Evolutionary conservation across 2,888 invertebrate species (phyloP), one percentile per base, ranked within the genome.

Genomic region (Tinea pellionella): DNA sequence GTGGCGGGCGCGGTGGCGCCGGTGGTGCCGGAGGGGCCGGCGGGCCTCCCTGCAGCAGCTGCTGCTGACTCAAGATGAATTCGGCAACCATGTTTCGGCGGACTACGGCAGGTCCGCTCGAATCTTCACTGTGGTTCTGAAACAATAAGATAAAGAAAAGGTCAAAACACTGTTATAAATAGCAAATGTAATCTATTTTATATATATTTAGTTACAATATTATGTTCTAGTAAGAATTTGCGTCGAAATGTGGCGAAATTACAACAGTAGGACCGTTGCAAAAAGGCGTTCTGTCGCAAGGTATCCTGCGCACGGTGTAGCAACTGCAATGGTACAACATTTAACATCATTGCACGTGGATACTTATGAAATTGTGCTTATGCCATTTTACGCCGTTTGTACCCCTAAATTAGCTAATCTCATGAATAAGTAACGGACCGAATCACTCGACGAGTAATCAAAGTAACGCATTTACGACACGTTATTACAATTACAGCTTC

Each of bases 61-160:
- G 88, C 70, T 91, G 92, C 78, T 91, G 93, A 74, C 93, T 93
- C 78, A 93, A 89, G 74, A 94, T 92, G 82, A 94, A 93, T 89
- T 94, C 94, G 82, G 94, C 94, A 85, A 95, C 94, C 93, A 94
- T 94, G 90, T 93, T 94, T 89, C 91, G 92, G 83, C 91, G 91
- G 84, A 85, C 85, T 69, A 73, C 72, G 67, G 72, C 73, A 61
- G 77, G 84, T 75, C 88, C 88, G 88, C 84, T 79, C 78, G 78
- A 76, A 73, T 83, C 82, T 67, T 83, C 82, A 68, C 68, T 71
- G 78, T 82, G 78, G 73, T 75, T 82, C 88, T 88, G 84, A 63
- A 88, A 88, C 83, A 82, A 88, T 64, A 67, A 68, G 77, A 66
- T 9, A 53, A 18, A 13, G 2, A 19, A n/a, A 47, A n/a, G n/a